A percentile compares a stretch with the other conserved stretches of the same genome.
phyloP scores from a whole-genome alignment of 2,888 invertebrate species.

The Cheilosia grossa region DNA sequence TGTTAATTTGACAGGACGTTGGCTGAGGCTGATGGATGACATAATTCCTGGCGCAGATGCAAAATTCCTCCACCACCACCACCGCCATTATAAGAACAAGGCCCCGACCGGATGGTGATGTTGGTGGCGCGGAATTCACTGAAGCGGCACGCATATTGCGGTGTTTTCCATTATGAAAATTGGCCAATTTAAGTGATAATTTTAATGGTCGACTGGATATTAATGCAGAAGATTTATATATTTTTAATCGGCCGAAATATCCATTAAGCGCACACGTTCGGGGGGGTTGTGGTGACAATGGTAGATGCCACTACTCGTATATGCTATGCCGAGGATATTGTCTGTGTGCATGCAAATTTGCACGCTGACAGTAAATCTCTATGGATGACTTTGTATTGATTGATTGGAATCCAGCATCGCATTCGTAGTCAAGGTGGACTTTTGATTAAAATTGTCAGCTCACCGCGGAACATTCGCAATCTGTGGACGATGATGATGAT shows the following conservation, averaged over 20 bases:
- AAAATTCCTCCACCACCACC: background rate
- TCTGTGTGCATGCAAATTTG: background rate
- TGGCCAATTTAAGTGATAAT: constrained; percentile 73
- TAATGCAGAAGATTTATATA: constrained; percentile 69
- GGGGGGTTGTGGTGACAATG: background rate
- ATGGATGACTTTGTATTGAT: constrained; percentile 53
- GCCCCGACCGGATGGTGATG: background rate
- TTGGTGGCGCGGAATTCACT: constrained; percentile 16
- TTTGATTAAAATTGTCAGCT: constrained; percentile 60
- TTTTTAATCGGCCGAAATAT: constrained; percentile 64
- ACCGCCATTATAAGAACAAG: background rate
- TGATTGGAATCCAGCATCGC: constrained; percentile 57
- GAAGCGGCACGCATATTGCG: constrained; percentile 66
- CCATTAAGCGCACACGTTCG: constrained; percentile 46
- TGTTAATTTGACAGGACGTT: constrained; percentile 61
- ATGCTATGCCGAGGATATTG: no score
- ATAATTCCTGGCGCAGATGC: constrained; percentile 40
- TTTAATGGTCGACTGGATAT: constrained; percentile 72
- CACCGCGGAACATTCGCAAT: constrained; percentile 2
- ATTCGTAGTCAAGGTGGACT: constrained; percentile 32
- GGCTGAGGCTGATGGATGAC: constrained; percentile 50
- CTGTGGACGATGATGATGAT: constrained; percentile 21
- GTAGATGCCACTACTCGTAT: background rate
- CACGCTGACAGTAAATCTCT: constrained; percentile 44
- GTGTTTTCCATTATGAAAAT: constrained; percentile 70